Evolutionary conservation across 2,113 vertebrate genomes (phyloP).

Genomic region (Peromyscus polionotus): DNA sequence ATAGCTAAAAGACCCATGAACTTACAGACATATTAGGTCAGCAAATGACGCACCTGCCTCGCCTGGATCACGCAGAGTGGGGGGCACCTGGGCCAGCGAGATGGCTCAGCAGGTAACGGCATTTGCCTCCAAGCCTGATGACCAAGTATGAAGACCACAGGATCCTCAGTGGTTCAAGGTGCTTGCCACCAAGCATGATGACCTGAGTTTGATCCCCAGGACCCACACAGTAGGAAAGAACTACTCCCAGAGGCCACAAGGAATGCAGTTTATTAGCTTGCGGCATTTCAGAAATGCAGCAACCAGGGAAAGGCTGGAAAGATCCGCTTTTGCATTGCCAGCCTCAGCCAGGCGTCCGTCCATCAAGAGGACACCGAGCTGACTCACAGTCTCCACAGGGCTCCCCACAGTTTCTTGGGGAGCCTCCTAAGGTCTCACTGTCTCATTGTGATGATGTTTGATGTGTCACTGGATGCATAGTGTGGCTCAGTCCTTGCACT

Average conservation of each 20-base stretch:
- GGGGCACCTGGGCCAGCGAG: not conserved
- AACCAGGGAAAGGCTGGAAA: slow-evolving; percentile 7
- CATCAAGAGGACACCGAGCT: not conserved
- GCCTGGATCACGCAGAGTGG: not conserved
- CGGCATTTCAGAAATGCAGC: slow-evolving; percentile 52
- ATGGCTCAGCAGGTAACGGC: not conserved
- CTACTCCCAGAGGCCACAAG: not conserved
- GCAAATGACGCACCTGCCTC: not conserved
- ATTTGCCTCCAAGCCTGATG: not conserved
- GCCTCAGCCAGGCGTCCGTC: not conserved
- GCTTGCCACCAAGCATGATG: not conserved
- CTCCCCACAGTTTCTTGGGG: not conserved
- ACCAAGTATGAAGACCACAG: not conserved
- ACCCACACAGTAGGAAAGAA: not conserved
- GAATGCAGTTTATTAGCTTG: not conserved
- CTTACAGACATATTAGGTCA: not conserved
- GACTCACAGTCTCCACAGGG: rapidly evolving
- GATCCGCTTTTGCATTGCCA: not conserved
- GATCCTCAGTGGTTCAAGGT: not conserved
- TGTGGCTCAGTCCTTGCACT: not conserved
- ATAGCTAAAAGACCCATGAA: not conserved
- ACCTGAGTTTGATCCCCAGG: not conserved
- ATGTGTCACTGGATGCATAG: not conserved
- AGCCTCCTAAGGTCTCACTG: not conserved
- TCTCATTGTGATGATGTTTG: not conserved